These are phyloP conservation scores for Apus apus DNA, from an alignment of 2,113 vertebrate genomes.

Conservation along the genomic window DNA sequence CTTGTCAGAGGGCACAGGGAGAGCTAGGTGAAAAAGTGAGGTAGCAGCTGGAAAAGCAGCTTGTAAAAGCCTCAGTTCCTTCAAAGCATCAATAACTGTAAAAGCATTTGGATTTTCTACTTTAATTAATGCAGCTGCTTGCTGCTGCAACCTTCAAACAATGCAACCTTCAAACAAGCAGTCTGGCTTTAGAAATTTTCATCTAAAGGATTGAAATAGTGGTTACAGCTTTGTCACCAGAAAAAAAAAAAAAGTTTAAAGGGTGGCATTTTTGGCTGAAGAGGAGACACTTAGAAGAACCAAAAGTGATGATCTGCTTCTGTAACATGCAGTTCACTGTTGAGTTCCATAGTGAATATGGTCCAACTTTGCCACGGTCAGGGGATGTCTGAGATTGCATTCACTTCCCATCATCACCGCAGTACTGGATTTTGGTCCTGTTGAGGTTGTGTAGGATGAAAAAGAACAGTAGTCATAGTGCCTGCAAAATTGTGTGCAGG, in stretches of 20 bases:
- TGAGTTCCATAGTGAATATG: background rate
- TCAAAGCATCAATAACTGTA: background rate
- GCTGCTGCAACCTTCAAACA: background rate
- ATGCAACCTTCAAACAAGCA: background rate
- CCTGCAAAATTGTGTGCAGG: background rate
- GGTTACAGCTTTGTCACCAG: background rate
- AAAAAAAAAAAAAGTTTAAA: background rate
- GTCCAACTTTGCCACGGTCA: background rate
- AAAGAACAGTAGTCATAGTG: background rate
- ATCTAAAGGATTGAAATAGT: background rate
- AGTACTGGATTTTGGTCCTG: background rate
- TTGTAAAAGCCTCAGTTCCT: background rate
- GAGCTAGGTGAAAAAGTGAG: background rate
- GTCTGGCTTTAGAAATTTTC: background rate
- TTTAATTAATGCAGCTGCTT: constrained; percentile 5
- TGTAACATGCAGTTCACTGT: background rate
- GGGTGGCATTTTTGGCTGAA: background rate
- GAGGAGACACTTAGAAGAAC: background rate
- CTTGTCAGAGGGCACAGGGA: background rate
- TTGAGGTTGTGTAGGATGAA: background rate
- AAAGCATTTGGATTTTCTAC: background rate
- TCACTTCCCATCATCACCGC: background rate
- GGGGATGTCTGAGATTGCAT: background rate
- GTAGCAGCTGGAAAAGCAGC: background rate
- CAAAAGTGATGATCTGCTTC: background rate